These are phyloP conservation scores for Dryadula phaetusa DNA, from an alignment of 2,888 invertebrate genomes.

Conservation along the genomic window DNA sequence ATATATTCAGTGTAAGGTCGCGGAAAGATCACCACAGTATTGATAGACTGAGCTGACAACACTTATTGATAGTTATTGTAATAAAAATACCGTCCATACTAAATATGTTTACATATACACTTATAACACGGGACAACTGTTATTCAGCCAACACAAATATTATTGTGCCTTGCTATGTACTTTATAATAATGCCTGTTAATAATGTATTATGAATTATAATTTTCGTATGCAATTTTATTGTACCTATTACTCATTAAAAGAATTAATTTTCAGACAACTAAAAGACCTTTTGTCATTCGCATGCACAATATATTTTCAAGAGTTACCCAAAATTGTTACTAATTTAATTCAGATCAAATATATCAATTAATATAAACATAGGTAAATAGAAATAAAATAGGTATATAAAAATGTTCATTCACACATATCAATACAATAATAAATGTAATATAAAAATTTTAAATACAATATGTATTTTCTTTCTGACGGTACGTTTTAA, in stretches of 20 bases:
- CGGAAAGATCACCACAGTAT: constrained; percentile 42
- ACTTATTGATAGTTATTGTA: constrained; percentile 26
- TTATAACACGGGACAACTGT: constrained; percentile 10
- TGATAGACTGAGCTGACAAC: constrained; percentile 16
- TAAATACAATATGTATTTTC: constrained; percentile 42
- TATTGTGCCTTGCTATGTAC: background rate
- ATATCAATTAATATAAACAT: too few relatives aligned
- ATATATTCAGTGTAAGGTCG: constrained; percentile 45
- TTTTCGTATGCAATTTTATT: background rate
- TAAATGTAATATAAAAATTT: too few relatives aligned
- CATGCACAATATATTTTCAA: too few relatives aligned
- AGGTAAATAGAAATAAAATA: too few relatives aligned
- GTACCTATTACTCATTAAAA: too few relatives aligned
- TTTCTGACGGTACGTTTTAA: constrained; percentile 51
- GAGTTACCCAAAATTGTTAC: too few relatives aligned
- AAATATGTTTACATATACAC: constrained; percentile 15
- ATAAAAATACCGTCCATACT: constrained; percentile 16
- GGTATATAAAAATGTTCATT: too few relatives aligned
- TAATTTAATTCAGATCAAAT: too few relatives aligned
- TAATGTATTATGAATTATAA: background rate
- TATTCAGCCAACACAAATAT: constrained; percentile 2
- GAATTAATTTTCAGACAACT: too few relatives aligned
- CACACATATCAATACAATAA: too few relatives aligned
- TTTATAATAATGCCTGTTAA: background rate
- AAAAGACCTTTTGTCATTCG: too few relatives aligned